phyloP scores from a whole-genome alignment of 1,140 invertebrate genomes.

The Magallana gigas region DNA sequence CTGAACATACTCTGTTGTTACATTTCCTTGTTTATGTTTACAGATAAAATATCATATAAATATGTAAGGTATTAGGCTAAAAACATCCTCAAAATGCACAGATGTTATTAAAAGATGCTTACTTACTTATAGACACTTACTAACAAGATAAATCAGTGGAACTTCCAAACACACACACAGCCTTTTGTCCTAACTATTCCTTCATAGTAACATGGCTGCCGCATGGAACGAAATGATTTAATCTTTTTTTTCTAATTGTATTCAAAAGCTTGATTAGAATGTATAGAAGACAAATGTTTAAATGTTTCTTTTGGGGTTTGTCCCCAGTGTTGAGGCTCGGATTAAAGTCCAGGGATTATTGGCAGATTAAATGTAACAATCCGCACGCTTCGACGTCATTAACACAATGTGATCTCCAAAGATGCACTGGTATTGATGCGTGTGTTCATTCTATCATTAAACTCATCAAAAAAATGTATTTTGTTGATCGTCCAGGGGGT shows the following conservation, averaged over 20 bases:
- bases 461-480: neutral
- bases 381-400: neutral
- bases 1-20: no score
- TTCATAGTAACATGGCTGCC: conserved; percentile 21
- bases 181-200: conserved; percentile 4
- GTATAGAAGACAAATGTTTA: conserved; percentile 25
- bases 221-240: conserved; percentile 15
- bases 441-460: neutral
- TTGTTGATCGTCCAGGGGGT: neutral
- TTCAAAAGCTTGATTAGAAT: conserved; percentile 29
- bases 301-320: neutral
- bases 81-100: neutral
- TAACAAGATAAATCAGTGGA: neutral
- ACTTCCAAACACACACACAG: neutral
- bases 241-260: conserved; percentile 2
- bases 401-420: conserved; percentile 10
- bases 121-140: conserved; percentile 15
- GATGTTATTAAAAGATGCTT: neutral
- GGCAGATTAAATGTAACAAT: conserved; percentile 16
- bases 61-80: no score
- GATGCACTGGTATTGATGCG: conserved; percentile 17
- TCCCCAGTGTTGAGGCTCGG: neutral
- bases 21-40: no score
- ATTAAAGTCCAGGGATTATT: neutral
- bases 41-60: no score